A percentile compares a stretch with the other conserved stretches of the same genome.
phyloP scores from a whole-genome alignment of 1,140 invertebrate genomes.

The Nephila pilipes region DNA sequence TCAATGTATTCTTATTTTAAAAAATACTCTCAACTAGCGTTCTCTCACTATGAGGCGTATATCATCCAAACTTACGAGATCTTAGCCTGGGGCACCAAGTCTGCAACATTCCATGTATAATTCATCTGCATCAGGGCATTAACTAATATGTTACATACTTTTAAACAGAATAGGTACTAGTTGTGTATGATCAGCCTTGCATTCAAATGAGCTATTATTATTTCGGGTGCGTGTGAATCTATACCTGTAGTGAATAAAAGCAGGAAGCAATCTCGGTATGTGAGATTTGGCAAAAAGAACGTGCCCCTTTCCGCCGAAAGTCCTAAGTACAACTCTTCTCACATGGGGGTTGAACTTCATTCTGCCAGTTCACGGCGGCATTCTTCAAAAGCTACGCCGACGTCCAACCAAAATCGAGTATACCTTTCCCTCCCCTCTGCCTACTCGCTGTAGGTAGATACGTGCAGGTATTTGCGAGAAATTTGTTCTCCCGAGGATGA shows the following conservation, averaged over 20 bases:
- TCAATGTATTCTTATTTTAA: too few relatives aligned
- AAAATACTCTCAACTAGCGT: not conserved
- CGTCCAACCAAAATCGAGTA: constrained; percentile 51
- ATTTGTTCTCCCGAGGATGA: constrained; percentile 64
- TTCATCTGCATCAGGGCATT: not conserved
- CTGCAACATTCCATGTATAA: constrained; percentile 29
- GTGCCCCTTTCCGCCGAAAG: not conserved
- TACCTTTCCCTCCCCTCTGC: constrained; percentile 21
- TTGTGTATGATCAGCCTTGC: constrained; percentile 14
- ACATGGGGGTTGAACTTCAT: constrained; percentile 45
- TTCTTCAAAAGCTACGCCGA: constrained; percentile 66
- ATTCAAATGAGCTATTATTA: constrained; percentile 37
- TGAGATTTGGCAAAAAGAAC: not conserved
- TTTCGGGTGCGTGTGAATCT: constrained; percentile 13
- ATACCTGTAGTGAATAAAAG: constrained; percentile 1
- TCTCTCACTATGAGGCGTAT: not conserved
- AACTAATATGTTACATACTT: constrained; percentile 46
- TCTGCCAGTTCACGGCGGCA: constrained; percentile 49
- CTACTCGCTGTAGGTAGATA: constrained; percentile 35
- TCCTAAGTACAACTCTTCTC: not conserved
- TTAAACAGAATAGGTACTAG: not conserved
- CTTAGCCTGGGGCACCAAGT: not conserved
- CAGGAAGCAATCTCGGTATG: not conserved
- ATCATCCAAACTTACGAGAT: not conserved
- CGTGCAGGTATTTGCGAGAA: constrained; percentile 70